phyloP scores from a whole-genome alignment of 2,797 vertebrate genomes.

The Bryconaethiops microstoma region DNA sequence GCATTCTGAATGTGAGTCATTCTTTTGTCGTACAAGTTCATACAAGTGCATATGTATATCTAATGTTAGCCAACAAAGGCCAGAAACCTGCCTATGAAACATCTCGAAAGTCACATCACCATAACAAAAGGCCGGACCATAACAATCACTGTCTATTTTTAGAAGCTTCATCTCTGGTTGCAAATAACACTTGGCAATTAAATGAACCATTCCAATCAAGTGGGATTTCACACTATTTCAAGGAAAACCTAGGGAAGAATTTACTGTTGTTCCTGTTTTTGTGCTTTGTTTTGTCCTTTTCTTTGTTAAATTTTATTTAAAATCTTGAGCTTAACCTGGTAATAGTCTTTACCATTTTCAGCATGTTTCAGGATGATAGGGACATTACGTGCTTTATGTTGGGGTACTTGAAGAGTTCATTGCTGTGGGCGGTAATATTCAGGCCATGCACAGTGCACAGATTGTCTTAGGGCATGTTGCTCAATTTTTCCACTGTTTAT shows the following conservation, averaged over 20 bases:
- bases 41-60: not conserved
- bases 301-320: not conserved
- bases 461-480: not conserved
- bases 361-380: not conserved
- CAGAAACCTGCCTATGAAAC: not conserved
- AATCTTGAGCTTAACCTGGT: not conserved
- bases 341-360: not conserved
- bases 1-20: slow-evolving; percentile 3
- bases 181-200: not conserved
- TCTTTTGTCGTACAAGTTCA: not conserved
- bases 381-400: not conserved
- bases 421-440: not conserved
- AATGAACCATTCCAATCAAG: not conserved
- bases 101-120: not conserved
- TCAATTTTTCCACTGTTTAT: slow-evolving; percentile 7
- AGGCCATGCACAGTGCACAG: not conserved
- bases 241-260: not conserved
- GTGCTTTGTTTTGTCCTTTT: not conserved
- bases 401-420: not conserved
- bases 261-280: not conserved
- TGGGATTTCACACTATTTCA: not conserved
- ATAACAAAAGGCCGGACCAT: not conserved
- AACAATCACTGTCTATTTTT: not conserved
- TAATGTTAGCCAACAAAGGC: not conserved
- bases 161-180: not conserved